Evolutionary conservation across 1,140 invertebrate species (phyloP).

Genomic region (Cotesia chilonis): DNA sequence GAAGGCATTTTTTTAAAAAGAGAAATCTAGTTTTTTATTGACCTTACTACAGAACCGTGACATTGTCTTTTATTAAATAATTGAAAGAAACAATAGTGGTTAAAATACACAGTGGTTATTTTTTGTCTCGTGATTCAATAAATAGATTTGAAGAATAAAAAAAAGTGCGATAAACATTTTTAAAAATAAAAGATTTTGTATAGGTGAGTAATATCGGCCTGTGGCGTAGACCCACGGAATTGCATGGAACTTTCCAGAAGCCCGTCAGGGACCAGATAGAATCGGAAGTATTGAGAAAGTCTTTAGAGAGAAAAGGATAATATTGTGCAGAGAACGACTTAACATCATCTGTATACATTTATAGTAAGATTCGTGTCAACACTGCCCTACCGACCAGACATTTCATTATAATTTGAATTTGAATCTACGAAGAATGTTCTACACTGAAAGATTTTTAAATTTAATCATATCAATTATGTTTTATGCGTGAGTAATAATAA

Average conservation of each 20-base stretch:
- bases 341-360: not conserved
- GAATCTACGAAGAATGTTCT: not conserved
- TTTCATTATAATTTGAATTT: constrained; percentile 10
- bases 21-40: not conserved
- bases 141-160: not conserved
- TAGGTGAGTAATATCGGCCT: constrained; percentile 3
- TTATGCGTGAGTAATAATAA: too few relatives aligned
- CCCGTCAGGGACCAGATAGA: constrained; percentile 13
- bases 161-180: not conserved
- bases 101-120: too few relatives aligned
- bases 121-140: too few relatives aligned
- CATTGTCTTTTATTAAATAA: not conserved
- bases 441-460: too few relatives aligned
- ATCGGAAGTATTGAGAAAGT: constrained; percentile 7
- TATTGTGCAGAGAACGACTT: not conserved
- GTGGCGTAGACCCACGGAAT: constrained; percentile 31
- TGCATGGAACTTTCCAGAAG: constrained; percentile 58
- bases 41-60: too few relatives aligned
- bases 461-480: too few relatives aligned
- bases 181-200: not conserved
- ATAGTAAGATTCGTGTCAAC: not conserved
- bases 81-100: not conserved
- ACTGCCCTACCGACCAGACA: constrained; percentile 4
- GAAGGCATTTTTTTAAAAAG: too few relatives aligned
- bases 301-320: not conserved